phyloP scores from a whole-genome alignment of 1,140 invertebrate species.

The Pinna nobilis region DNA sequence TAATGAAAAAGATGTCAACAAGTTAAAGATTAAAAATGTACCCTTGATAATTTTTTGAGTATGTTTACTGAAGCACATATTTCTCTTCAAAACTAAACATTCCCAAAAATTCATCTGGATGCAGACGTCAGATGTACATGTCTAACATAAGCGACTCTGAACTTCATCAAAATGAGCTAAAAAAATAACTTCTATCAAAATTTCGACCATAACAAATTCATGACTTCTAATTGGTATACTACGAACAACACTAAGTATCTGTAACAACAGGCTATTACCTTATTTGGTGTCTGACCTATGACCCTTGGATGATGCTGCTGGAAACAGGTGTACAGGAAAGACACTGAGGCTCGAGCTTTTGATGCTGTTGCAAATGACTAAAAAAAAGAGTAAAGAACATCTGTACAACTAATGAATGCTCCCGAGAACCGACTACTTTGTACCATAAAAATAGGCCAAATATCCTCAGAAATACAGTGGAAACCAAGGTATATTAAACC shows the following conservation, averaged over 20 bases:
- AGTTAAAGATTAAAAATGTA: too few species aligned
- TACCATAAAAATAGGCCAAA: not conserved
- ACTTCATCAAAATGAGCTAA: not conserved
- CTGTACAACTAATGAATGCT: too few species aligned
- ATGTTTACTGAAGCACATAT: too few species aligned
- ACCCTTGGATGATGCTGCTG: constrained; percentile 45
- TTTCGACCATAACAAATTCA: not conserved
- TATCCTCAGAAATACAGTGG: not conserved
- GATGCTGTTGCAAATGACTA: constrained; percentile 46
- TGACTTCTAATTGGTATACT: not conserved
- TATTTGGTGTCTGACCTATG: constrained; percentile 51
- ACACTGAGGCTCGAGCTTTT: constrained; percentile 46
- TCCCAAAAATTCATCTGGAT: too few species aligned
- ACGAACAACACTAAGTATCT: not conserved
- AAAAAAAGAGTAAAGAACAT: constrained; percentile 9
- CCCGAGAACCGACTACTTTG: too few species aligned
- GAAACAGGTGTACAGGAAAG: constrained; percentile 50
- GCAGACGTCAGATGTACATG: too few species aligned
- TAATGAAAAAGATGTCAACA: too few species aligned
- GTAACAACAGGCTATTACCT: constrained; percentile 34
- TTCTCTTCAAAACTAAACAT: too few species aligned
- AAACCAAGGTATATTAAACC: not conserved
- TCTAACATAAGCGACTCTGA: not conserved
- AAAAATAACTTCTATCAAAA: not conserved
- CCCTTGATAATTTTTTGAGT: too few species aligned